Conservation (phyloP, 2,888 invertebrate genomes). For the Amaurobius ferox region DNA sequence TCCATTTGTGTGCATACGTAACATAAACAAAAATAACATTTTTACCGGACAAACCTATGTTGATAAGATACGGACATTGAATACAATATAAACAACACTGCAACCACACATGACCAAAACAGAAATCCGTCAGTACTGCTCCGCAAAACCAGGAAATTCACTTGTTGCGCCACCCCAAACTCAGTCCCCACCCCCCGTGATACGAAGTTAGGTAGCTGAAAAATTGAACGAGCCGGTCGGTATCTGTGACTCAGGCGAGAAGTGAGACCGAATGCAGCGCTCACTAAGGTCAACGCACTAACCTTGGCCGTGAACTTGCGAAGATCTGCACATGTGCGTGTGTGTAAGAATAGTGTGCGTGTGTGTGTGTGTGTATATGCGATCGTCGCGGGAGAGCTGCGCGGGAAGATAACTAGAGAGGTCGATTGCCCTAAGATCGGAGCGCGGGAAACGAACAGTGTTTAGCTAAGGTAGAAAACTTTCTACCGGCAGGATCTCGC, state of each 20-base stretch:
- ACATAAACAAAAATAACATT: too few relatives aligned
- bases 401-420: conserved; percentile 20
- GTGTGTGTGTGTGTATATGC: conserved; percentile 24
- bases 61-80: too few relatives aligned
- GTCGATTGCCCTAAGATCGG: conserved; percentile 35
- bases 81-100: too few relatives aligned
- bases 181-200: neutral
- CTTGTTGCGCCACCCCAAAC: conserved; percentile 19
- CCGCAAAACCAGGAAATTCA: conserved; percentile 12
- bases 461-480: too few relatives aligned
- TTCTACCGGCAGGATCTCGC: too few relatives aligned
- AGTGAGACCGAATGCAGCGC: neutral
- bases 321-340: neutral
- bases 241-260: neutral
- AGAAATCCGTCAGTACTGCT: too few relatives aligned
- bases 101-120: too few relatives aligned
- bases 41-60: too few relatives aligned
- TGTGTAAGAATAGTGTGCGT: neutral
- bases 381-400: conserved; percentile 32
- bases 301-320: conserved; percentile 62
- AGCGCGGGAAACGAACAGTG: conserved; percentile 1
- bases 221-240: neutral
- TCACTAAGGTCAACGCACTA: conserved; percentile 12
- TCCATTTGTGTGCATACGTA: too few relatives aligned
- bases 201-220: neutral